Percentiles rank a stretch among this genome's conserved stretches.
Evolutionary conservation across 2,888 invertebrate genomes (phyloP).

Genomic region (Melipona bicolor): DNA sequence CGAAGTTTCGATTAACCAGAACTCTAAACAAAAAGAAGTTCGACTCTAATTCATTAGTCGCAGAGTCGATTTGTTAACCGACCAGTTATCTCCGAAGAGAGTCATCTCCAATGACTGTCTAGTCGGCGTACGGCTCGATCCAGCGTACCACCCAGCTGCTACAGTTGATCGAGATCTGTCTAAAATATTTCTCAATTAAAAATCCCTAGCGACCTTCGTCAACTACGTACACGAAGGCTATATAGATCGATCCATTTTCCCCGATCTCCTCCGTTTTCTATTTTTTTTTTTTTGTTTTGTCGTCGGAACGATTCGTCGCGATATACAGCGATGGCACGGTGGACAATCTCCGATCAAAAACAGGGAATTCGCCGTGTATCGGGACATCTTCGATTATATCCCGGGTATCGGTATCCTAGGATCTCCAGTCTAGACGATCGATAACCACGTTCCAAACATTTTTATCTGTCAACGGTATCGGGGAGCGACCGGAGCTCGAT

Average conservation of each 20-base stretch:
- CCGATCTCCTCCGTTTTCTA: no score
- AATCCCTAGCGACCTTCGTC: not conserved
- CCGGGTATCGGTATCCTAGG: conserved; percentile 14
- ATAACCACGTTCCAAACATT: conserved; percentile 52
- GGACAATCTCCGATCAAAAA: conserved; percentile 15
- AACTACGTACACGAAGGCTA: not conserved
- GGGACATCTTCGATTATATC: conserved; percentile 49
- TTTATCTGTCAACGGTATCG: conserved; percentile 64
- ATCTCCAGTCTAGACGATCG: conserved; percentile 46
- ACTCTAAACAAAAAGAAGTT: not conserved
- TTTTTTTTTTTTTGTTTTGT: not conserved
- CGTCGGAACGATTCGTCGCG: not conserved
- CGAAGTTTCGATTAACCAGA: not conserved
- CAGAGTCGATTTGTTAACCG: not conserved
- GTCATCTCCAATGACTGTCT: not conserved
- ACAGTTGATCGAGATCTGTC: no score
- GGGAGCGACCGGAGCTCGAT: not conserved
- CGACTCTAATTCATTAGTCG: not conserved
- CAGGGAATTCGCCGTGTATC: conserved; percentile 38
- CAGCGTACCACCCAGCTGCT: not conserved
- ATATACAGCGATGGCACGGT: not conserved
- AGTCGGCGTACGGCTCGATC: not conserved
- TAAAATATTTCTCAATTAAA: not conserved
- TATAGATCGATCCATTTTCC: not conserved
- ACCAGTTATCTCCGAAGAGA: not conserved